Evolutionary conservation across 2,113 vertebrate species (phyloP).

Genomic region (Electrona antarctica): DNA sequence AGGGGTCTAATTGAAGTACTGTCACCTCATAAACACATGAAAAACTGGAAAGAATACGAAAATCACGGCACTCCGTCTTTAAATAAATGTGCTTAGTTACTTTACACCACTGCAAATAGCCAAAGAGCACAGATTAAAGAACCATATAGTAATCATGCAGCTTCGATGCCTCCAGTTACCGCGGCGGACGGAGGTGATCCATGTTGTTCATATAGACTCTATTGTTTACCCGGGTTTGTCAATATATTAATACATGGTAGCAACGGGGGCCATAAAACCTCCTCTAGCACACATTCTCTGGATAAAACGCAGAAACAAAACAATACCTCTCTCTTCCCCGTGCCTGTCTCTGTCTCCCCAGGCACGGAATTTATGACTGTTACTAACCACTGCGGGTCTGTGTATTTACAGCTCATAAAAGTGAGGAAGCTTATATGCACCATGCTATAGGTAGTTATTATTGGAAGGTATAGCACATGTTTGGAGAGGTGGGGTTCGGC

Average conservation of each 20-base stretch:
- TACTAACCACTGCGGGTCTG: background rate
- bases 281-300: constrained; percentile 31
- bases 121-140: constrained; percentile 34
- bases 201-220: constrained; percentile 60
- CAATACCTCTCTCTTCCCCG: background rate
- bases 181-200: constrained; percentile 60
- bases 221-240: constrained; percentile 58
- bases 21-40: too few species aligned
- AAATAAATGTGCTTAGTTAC: too few species aligned
- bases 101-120: too few species aligned
- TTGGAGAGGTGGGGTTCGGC: too few species aligned
- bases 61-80: too few species aligned
- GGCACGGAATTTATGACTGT: constrained; percentile 1
- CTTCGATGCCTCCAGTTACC: constrained; percentile 46
- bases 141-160: constrained; percentile 52
- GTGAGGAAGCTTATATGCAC: background rate
- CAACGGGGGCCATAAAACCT: constrained; percentile 41
- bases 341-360: background rate
- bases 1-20: too few species aligned
- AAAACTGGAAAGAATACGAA: too few species aligned
- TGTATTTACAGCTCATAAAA: constrained; percentile 22
- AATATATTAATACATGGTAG: constrained; percentile 65
- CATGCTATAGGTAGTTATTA: too few species aligned
- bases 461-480: too few species aligned
- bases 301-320: constrained; percentile 21